These are phyloP conservation scores for Acarapis woodi DNA, from an alignment of 1,140 invertebrate species.

Conservation along the genomic window DNA sequence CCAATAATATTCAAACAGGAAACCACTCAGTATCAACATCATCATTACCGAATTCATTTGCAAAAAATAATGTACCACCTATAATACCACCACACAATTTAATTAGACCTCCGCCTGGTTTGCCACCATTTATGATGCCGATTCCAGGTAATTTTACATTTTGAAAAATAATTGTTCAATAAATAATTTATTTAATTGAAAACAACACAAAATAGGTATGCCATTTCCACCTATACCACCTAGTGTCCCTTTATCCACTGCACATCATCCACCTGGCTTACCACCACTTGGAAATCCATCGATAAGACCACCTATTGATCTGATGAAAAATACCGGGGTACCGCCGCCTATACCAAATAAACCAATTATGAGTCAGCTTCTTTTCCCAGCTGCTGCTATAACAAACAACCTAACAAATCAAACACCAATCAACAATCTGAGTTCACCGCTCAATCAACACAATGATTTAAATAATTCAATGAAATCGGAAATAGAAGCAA, in stretches of 20 bases:
- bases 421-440: too few species aligned
- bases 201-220: too few species aligned
- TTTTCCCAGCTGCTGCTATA: neutral
- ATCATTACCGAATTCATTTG: neutral
- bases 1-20: neutral
- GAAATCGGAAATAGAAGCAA: neutral
- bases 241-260: neutral
- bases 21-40: neutral
- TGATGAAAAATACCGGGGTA: neutral
- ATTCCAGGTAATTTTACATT: conserved; percentile 1
- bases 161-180: too few species aligned
- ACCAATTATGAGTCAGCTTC: too few species aligned
- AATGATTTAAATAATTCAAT: neutral
- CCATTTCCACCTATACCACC: conserved; percentile 5
- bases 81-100: neutral
- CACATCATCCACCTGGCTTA: neutral
- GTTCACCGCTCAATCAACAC: too few species aligned
- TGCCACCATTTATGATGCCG: neutral
- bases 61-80: neutral
- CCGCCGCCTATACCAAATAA: conserved; percentile 1
- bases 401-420: too few species aligned
- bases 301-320: conserved; percentile 2
- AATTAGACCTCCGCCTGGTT: neutral
- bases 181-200: too few species aligned
- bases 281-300: neutral